Conservation (phyloP, 2,888 invertebrate genomes). For the Erannis defoliaria region DNA sequence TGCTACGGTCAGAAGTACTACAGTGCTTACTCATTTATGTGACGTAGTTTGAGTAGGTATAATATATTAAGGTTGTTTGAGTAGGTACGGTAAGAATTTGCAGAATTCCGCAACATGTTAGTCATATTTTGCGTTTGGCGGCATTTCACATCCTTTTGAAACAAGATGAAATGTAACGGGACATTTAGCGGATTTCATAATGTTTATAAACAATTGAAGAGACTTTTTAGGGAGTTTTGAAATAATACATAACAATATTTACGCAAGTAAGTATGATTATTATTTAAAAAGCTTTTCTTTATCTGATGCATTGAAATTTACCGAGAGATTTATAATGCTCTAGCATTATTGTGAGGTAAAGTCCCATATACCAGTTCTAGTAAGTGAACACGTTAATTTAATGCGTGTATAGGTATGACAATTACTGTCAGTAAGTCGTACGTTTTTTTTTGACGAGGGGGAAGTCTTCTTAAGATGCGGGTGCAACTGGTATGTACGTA, state of each 20-base stretch:
- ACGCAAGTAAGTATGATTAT: no score
- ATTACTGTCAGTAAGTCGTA: not conserved
- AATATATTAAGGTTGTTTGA: not conserved
- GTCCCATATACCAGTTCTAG: conserved; percentile 28
- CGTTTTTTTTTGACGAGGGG: no score
- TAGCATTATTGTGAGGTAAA: conserved; percentile 14
- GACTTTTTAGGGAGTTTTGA: not conserved
- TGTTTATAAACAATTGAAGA: not conserved
- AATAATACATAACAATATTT: not conserved
- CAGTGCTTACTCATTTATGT: not conserved
- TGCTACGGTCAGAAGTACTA: conserved; percentile 5
- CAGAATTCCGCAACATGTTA: conserved; percentile 31
- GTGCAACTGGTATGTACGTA: no score
- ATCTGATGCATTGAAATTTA: not conserved
- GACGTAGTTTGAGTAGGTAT: conserved; percentile 11
- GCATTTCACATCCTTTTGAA: conserved; percentile 25
- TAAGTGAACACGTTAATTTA: not conserved
- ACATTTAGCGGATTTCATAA: not conserved
- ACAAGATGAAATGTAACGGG: conserved; percentile 11
- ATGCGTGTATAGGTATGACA: no score
- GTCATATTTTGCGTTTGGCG: conserved; percentile 27
- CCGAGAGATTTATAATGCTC: conserved; percentile 8
- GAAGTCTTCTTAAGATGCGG: no score
- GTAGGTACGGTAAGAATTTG: conserved; percentile 15
- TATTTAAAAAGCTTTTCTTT: no score